Evolutionary conservation across 1,140 invertebrate species (phyloP).

Genomic region (Mercenaria mercenaria): DNA sequence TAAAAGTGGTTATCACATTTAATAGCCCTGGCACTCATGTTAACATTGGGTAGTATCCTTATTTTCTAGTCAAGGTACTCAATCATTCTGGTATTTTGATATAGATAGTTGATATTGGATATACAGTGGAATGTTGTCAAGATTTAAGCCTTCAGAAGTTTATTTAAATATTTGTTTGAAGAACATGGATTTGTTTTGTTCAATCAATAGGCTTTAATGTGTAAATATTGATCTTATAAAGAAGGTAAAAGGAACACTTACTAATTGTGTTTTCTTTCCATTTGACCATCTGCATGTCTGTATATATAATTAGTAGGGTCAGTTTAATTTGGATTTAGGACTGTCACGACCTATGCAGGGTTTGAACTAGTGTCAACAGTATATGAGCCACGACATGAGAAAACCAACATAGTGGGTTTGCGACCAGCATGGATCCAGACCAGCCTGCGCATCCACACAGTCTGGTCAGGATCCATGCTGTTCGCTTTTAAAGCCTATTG

Average conservation of each 20-base stretch:
- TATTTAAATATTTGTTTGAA: conserved; percentile 17
- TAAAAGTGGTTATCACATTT: background rate
- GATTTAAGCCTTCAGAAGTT: background rate
- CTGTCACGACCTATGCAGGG: too few relatives aligned
- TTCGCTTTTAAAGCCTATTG: too few relatives aligned
- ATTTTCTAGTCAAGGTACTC: background rate
- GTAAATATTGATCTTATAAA: conserved; percentile 11
- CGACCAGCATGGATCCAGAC: too few relatives aligned
- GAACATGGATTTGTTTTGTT: background rate
- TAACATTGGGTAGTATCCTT: background rate
- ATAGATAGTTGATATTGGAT: background rate
- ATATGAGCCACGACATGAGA: too few relatives aligned
- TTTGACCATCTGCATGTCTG: too few relatives aligned
- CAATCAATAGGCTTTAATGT: background rate
- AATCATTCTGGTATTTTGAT: background rate
- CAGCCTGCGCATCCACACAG: too few relatives aligned
- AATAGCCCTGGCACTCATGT: background rate
- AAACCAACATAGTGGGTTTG: too few relatives aligned
- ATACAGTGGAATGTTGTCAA: conserved; percentile 6
- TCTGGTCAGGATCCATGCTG: too few relatives aligned
- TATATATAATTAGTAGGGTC: too few relatives aligned
- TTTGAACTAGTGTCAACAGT: too few relatives aligned
- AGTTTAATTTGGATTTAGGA: too few relatives aligned
- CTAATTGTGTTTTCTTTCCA: too few relatives aligned
- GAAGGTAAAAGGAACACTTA: background rate